phyloP scores from a whole-genome alignment of 2,797 vertebrate species.

The Gastrophryne carolinensis region DNA sequence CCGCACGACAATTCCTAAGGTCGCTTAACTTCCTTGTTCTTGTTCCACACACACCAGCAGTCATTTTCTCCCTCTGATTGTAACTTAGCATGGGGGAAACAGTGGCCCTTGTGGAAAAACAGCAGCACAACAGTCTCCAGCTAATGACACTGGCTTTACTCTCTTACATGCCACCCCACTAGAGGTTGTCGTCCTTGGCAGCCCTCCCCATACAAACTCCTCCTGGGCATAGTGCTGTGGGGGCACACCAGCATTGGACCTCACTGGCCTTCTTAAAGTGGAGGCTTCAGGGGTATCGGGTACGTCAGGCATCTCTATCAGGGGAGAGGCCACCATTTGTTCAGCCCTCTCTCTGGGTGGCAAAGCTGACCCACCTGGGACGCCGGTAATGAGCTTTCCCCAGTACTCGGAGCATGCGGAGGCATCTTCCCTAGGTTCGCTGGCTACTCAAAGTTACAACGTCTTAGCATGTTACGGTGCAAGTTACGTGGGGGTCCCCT shows the following conservation, averaged over 20 bases:
- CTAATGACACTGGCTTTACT: no score
- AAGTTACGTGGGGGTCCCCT: not conserved
- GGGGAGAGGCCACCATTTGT: no score
- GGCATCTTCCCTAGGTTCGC: not conserved
- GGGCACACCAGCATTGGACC: not conserved
- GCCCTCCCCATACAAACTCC: not conserved
- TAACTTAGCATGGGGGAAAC: no score
- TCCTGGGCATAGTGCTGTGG: not conserved
- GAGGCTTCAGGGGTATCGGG: not conserved
- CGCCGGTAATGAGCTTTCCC: not conserved
- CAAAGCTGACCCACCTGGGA: no score
- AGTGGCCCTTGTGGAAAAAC: no score
- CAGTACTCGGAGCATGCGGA: not conserved
- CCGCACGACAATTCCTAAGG: no score
- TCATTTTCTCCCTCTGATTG: no score
- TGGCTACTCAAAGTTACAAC: not conserved
- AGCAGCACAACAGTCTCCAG: no score
- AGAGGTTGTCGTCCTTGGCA: not conserved
- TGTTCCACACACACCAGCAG: no score
- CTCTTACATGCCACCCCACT: not conserved
- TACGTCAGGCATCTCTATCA: no score
- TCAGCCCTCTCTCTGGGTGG: no score
- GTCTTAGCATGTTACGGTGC: not conserved
- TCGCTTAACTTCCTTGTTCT: no score
- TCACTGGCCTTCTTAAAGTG: not conserved